These are phyloP conservation scores for Pseudolaguvia tuberculata DNA, from an alignment of 2,113 vertebrate species.

Conservation along the genomic window DNA sequence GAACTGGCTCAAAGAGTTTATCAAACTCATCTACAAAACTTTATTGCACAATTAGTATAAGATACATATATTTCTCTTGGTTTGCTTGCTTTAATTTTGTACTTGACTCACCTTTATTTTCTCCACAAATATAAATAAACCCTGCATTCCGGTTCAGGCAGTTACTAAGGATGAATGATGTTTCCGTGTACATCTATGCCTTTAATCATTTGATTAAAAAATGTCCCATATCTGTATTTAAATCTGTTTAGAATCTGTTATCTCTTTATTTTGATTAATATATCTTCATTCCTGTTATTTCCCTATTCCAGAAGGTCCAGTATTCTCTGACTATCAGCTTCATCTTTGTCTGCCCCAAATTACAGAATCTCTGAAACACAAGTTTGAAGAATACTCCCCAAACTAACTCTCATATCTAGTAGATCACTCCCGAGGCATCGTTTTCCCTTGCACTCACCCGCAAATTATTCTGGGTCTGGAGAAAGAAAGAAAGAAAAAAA, in stretches of 20 bases:
- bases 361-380: slow-evolving; percentile 4
- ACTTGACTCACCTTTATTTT: too few species aligned
- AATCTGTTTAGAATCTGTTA: not conserved
- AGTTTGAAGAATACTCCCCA: slow-evolving; percentile 23
- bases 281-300: not conserved
- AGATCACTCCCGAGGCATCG: slow-evolving; percentile 33
- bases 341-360: slow-evolving; percentile 1
- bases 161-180: too few species aligned
- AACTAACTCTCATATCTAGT: slow-evolving; percentile 46
- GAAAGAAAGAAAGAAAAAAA: not conserved
- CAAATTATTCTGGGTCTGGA: slow-evolving; percentile 16
- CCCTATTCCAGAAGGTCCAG: slow-evolving; percentile 5
- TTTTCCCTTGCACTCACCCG: slow-evolving; percentile 23
- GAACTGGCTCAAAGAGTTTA: too few species aligned
- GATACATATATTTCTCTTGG: too few species aligned
- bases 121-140: too few species aligned
- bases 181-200: too few species aligned
- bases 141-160: too few species aligned
- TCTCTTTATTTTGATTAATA: not conserved
- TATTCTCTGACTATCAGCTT: not conserved
- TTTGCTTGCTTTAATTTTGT: too few species aligned
- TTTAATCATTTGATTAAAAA: too few species aligned
- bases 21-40: too few species aligned
- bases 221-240: not conserved
- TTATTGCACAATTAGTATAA: too few species aligned